Base-by-base conservation (phyloP, 2,888 invertebrate species). In the Kuschelorhynchus macadamiae region DNA sequence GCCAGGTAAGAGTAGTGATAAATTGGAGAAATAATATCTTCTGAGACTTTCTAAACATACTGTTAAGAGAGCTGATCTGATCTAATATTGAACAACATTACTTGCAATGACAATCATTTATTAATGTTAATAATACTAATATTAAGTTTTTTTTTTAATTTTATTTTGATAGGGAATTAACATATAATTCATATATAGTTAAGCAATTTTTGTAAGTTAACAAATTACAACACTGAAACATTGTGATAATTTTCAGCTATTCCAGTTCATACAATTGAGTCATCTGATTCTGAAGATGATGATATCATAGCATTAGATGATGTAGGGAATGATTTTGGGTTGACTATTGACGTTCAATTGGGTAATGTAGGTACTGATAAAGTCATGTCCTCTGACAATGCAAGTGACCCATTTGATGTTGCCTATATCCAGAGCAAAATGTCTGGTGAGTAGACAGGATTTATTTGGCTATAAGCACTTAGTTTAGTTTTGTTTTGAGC, bases 381-480 rank as follows among this genome's bases (percentile, higher is more conserved):
- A n/a, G n/a, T n/a, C n/a, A n/a, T n/a, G n/a, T n/a, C n/a, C n/a
- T n/a, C n/a, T n/a, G n/a, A n/a, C n/a, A n/a, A n/a, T n/a, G n/a
- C n/a, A n/a, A n/a, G n/a, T 30, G 57, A 42, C 47, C 17, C 66
- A 30, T 50, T 44, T 42, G 67, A 66, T 44, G 67, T 75, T n/a
- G 89, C 89, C 72, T 87, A 87, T 74, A 81, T 91, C 62, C 87
- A 87, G 73, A 87, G 85, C 70, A 82, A 84, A 74, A 91, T 92
- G 91, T 87, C 89, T 71, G 85, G 92, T 92, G 84, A 85, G 62
- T 61, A 9, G 30, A 33, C 12, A 12, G 33, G 1, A 33, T 33
- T 33, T 3, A 1, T 33, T 33, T 33, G 9, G 1, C 9, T 33
- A 36, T 47, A n/a, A 36, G 30, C 18, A 49, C 36, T 60, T 50